Base-by-base conservation (phyloP, 2,113 vertebrate species). In the Plotosus lineatus region DNA sequence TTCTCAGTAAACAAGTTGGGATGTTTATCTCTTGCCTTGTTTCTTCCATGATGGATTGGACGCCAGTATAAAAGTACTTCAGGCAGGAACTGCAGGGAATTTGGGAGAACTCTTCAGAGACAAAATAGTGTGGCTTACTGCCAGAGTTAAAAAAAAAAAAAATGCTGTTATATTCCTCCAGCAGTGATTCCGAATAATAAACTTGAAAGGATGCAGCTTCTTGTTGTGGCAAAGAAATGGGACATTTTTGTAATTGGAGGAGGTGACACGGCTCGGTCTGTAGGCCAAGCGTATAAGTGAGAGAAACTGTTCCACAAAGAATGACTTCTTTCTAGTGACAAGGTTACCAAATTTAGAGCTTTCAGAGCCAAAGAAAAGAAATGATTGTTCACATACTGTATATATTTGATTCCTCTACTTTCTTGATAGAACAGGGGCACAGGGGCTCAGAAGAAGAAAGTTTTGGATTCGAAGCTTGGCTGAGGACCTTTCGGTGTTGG, bases 91-190 rank as follows among this genome's bases (percentile, higher is more conserved):
- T 23, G 79, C 38, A 28, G 50, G 40, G 46, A 50, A 75, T 81
- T 66, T 56, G 53, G 48, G 60, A 81, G 26, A 65, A 65, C 72
- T 76, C 72, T 63, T 61, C 61, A 38, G 48, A 75, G 79, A 75
- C 46, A 66, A 75, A 65, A 58, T 51, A 46, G 44, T 74, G 79
- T 40, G 50, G 60, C 50, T 82, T 71, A 28, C 28, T 82, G 80
- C 51, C 63, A 75, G 26, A n/a, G n/a, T n/a, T n/a, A n/a, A n/a
- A n/a, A n/a, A n/a, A n/a, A n/a, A 68, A 81, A 44, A 61, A 50
- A 56, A 63, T 58, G 31, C 72, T 81, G 26, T 66, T 10, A 2
- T n/a, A 10, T 66, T 75, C 50, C 28, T 80, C 58, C 44, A 12
- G 15, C 2, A 10, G 44, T 8, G 33, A 66, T 36, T 66, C 61